Base-by-base conservation (phyloP, 2,888 invertebrate genomes). In the Priocnemis perturbator region DNA sequence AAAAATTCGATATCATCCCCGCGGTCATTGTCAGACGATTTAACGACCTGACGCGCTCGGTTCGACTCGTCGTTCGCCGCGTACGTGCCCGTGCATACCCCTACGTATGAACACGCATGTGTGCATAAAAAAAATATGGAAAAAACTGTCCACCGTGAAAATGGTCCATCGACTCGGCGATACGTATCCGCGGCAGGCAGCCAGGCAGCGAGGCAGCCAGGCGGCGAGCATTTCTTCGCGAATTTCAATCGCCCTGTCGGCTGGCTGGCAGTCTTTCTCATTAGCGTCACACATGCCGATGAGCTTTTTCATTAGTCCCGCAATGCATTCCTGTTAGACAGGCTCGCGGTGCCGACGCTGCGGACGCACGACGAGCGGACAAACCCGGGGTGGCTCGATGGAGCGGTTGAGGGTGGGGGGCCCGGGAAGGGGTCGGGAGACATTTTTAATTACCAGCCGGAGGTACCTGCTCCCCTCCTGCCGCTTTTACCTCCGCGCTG, bases 221-320 rank as follows among this genome's bases (percentile, higher is more conserved):
- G 48, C 59, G 47, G n/a, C 52, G 60, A 52, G 52, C 50, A 65
- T 83, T 85, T 83, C 84, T 86, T 85, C 69, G 78, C 81, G 81
- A 86, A 83, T 86, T 86, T 85, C 83, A 84, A 86, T 85, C 78
- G 80, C 61, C 71, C 83, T 83, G 85, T 84, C 86, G 81, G 57
- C 74, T 69, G 65, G 74, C 71, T 76, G 79, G 78, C 81, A 79
- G 82, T 78, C 82, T 82, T 81, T 82, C 87, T 88, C 85, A 86
- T 88, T 88, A 87, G 85, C 81, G 85, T 86, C 87, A 86, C 82
- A 81, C 84, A 81, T 80, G 83, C 84, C 84, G 85, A 88, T 87
- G 89, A 88, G 87, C 81, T 88, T 89, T 89, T 89, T 89, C 88
- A 89, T 89, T 89, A 89, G 87, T 85, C 82, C 77, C 82, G 84